A percentile compares a stretch with the other conserved stretches of the same genome.
Evolutionary conservation across 1,140 invertebrate species (phyloP).

Genomic region (Cotesia vestalis): DNA sequence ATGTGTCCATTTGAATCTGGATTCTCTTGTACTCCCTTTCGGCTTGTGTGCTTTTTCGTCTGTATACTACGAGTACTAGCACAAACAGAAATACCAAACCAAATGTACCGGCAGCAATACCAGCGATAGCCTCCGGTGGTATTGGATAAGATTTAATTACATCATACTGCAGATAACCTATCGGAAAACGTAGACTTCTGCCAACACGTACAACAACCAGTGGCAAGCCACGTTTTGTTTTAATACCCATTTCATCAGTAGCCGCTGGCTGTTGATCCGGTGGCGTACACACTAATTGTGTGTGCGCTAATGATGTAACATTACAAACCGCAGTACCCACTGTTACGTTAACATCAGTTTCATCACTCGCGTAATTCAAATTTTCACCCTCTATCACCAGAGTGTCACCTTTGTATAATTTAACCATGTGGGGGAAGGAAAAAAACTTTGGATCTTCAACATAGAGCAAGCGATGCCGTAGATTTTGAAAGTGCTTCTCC

Average conservation of each 20-base stretch:
- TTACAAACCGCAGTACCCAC: slow-evolving; percentile 90
- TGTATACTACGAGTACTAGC: slow-evolving; percentile 86
- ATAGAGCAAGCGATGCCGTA: slow-evolving; percentile 84
- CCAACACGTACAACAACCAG: slow-evolving; percentile 92
- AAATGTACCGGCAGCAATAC: slow-evolving; percentile 83
- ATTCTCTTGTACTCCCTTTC: slow-evolving; percentile 96
- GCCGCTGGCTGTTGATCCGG: slow-evolving; percentile 85
- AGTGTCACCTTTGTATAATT: slow-evolving; percentile 93
- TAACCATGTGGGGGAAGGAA: slow-evolving; percentile 84
- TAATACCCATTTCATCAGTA: slow-evolving; percentile 86
- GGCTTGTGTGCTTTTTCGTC: slow-evolving; percentile 92
- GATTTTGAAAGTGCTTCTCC: slow-evolving; percentile 83
- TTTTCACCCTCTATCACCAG: slow-evolving; percentile 95
- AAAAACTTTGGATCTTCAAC: slow-evolving; percentile 92
- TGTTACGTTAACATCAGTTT: slow-evolving; percentile 92
- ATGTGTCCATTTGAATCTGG: slow-evolving; percentile 99
- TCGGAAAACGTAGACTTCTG: slow-evolving; percentile 82
- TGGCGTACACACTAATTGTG: slow-evolving; percentile 89
- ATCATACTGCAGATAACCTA: slow-evolving; percentile 90
- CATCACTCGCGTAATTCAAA: slow-evolving; percentile 89
- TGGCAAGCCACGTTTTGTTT: slow-evolving; percentile 79
- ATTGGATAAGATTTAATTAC: slow-evolving; percentile 84
- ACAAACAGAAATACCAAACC: slow-evolving; percentile 86
- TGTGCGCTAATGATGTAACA: slow-evolving; percentile 88
- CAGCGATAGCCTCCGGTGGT: slow-evolving; percentile 86